Base-by-base conservation (phyloP, 2,888 invertebrate species). In the Synanthedon andrenaeformis region DNA sequence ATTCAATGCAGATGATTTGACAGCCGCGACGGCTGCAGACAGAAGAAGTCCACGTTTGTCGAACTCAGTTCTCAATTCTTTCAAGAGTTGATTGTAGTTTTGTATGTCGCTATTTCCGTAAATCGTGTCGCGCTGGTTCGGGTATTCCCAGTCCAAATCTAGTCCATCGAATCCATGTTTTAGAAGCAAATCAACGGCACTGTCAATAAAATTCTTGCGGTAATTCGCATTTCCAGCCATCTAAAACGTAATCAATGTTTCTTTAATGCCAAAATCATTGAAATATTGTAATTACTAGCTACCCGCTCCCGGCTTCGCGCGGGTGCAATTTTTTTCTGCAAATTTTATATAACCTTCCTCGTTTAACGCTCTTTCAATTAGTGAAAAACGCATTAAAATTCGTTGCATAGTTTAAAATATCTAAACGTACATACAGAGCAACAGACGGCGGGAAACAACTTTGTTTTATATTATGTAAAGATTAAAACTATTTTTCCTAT, bases 61-160 rank as follows among this genome's bases (percentile, higher is more conserved):
- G 60, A 92, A 91, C 14, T 76, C 89, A 42, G 70, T 73, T 58
- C 82, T 85, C 48, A 92, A 62, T 66, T 92, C 92, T 62, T 81
- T 84, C 1, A 92, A 59, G 1, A 92, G 71, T 6, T 61, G 59
- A 0, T 82, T 80, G 56, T 85, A 92, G 64, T 90, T 91, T 4
- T 83, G 61, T 1, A 83, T 63, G 54, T 91, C 91, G 1, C 69
- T 75, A 8, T 55, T 48, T 0, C 77, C 79, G 23, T 89, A 78
- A 0, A 76, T 73, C 0, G 78, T 64, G 56, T 90, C 90, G 41
- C 91, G 75, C 51, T 89, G 87, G 51, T 81, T 89, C 0, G 93
- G 92, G 61, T 92, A 93, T 63, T 92, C 92, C 93, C 93, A 94
- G 67, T 93, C 93, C 0, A 93, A 51, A 64, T 94, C 93, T 0